Evolutionary conservation across 2,797 vertebrate genomes (phyloP), one percentile per base, ranked within the genome.

Genomic region (Fistularia commersonii): DNA sequence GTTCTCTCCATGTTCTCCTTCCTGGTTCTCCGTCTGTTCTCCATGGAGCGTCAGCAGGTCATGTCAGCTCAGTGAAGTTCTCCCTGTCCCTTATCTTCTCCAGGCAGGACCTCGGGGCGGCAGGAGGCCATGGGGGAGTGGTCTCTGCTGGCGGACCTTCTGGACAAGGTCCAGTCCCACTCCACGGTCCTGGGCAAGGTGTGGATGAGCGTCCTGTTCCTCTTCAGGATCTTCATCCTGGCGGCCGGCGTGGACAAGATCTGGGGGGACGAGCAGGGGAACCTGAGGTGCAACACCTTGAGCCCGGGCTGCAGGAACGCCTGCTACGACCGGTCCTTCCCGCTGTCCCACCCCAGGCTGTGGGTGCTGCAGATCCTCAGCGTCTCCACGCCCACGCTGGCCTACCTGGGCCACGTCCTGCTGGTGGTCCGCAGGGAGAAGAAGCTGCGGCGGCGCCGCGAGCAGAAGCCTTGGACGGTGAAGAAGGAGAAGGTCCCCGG

Each of bases 331-430:
- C 66, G 81, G 5, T 85, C 90, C 15, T 97, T 97, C 65, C 94
- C 95, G 34, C 84, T 98, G 60, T 97, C 95, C 45, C 94, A 97
- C 80, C 89, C 93, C n/a, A 88, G 94, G 13, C 92, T 93, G 67
- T 97, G 94, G 94, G 93, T 95, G 23, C 90, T 98, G 41, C 95
- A 97, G 85, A 95, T 98, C 79, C 92, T 96, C 51, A 93, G 91
- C 0, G 93, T 97, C 6, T 93, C 92, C 55, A 91, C 89, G 0
- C 95, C 95, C 0, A 95, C 92, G 0, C 83, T 96, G 4, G 80
- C 95, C 69, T 95, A 96, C 47, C 90, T 97, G 32, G 93, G 93
- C 2, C 92, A 97, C 0, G 93, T 94, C 0, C 42, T 78, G 51
- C 51, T 80, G 39, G 77, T 82, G 10, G 71, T 82, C 11, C 80